phyloP scores from a whole-genome alignment of 2,888 invertebrate species.

The Hedya salicella region DNA sequence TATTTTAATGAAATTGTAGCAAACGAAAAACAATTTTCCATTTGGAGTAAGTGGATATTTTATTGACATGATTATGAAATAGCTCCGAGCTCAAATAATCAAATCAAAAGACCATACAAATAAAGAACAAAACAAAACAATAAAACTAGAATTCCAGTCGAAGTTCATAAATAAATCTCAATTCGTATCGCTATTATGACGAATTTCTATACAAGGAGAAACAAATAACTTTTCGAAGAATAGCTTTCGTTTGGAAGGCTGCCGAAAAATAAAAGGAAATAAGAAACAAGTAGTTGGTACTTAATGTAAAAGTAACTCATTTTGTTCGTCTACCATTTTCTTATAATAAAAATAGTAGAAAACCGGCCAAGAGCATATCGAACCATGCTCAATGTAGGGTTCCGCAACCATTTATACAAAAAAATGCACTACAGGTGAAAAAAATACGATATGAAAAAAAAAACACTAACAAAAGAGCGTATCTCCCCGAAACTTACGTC shows the following conservation, averaged over 20 bases:
- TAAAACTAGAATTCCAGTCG: slow-evolving; percentile 24
- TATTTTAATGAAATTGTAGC: no score
- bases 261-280: slow-evolving; percentile 24
- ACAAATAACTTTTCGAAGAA: slow-evolving; percentile 11
- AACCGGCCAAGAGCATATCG: no score
- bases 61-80: slow-evolving; percentile 11
- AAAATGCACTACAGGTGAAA: no score
- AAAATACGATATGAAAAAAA: no score
- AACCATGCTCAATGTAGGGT: no score
- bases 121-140: slow-evolving; percentile 29
- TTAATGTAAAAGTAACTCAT: background rate
- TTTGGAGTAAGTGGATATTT: background rate
- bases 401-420: no score
- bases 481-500: no score
- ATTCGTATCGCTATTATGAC: slow-evolving; percentile 22
- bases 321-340: no score
- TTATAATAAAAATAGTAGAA: no score
- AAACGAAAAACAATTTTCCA: background rate
- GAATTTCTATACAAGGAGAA: slow-evolving; percentile 26
- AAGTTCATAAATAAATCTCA: slow-evolving; percentile 32
- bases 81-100: slow-evolving; percentile 11
- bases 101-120: slow-evolving; percentile 11
- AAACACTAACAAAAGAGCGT: no score
- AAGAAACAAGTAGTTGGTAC: background rate
- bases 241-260: slow-evolving; percentile 21